Percentiles rank a stretch among this genome's conserved stretches.
Evolutionary conservation across 2,888 invertebrate genomes (phyloP).

Genomic region (Tachina fera): DNA sequence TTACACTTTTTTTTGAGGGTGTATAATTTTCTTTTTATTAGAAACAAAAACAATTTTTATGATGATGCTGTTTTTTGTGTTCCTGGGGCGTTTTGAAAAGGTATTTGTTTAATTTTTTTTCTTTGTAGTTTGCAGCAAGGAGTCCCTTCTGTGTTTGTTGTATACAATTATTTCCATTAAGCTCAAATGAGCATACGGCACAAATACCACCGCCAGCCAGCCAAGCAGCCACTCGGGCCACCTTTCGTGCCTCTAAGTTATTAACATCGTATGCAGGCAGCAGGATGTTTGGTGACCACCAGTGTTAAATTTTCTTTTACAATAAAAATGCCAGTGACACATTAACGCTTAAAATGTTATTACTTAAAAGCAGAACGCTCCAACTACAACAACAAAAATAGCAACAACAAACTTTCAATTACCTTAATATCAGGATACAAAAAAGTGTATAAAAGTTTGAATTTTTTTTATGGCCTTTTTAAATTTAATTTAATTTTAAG

Average conservation of each 20-base stretch:
- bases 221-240: background rate
- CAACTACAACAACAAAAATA: slow-evolving; percentile 21
- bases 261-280: slow-evolving; percentile 4
- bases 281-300: slow-evolving; percentile 38
- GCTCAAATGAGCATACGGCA: slow-evolving; percentile 24
- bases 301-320: slow-evolving; percentile 11
- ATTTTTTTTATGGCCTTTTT: slow-evolving; percentile 51
- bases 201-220: slow-evolving; percentile 1
- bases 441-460: background rate
- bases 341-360: slow-evolving; percentile 75
- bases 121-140: slow-evolving; percentile 34
- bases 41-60: slow-evolving; percentile 61
- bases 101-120: slow-evolving; percentile 43
- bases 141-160: slow-evolving; percentile 65
- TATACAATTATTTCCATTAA: slow-evolving; percentile 70
- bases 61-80: slow-evolving; percentile 44
- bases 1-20: slow-evolving; percentile 23
- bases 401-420: slow-evolving; percentile 62
- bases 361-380: slow-evolving; percentile 69
- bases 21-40: slow-evolving; percentile 62
- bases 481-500: slow-evolving; percentile 65
- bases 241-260: slow-evolving; percentile 39
- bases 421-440: slow-evolving; percentile 19
- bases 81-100: slow-evolving; percentile 67
- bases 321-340: slow-evolving; percentile 80